Percentiles rank a stretch among this genome's conserved stretches.
Evolutionary conservation across 2,113 vertebrate species (phyloP).

Genomic region (Hystrix cristata): DNA sequence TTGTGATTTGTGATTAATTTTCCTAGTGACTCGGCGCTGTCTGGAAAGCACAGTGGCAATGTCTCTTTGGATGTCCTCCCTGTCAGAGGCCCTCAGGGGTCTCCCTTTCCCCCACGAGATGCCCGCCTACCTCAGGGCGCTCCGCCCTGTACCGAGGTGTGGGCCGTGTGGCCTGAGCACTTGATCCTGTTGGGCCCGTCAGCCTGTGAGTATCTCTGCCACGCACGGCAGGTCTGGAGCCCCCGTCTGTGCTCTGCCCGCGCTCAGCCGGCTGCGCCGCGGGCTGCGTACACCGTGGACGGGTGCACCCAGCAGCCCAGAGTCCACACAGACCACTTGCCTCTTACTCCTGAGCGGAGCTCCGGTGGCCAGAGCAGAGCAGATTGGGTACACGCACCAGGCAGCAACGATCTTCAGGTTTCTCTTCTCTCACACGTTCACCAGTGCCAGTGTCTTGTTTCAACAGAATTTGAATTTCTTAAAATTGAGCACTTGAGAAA

Average conservation of each 20-base stretch:
- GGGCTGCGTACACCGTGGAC: neutral
- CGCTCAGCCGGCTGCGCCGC: neutral
- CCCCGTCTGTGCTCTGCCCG: neutral
- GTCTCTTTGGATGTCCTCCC: slow-evolving; percentile 95
- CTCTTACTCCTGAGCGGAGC: neutral
- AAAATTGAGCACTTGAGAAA: neutral
- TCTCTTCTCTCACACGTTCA: neutral
- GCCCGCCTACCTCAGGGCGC: slow-evolving; percentile 82
- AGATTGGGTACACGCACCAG: neutral
- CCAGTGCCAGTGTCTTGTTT: neutral
- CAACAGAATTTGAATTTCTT: slow-evolving; percentile 50
- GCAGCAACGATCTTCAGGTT: neutral
- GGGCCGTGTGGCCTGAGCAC: slow-evolving; percentile 92
- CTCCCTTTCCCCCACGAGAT: slow-evolving; percentile 82
- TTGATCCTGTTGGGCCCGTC: slow-evolving; percentile 91
- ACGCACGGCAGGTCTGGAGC: fast-evolving
- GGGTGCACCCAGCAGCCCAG: neutral
- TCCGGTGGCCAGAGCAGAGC: neutral
- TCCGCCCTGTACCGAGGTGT: slow-evolving; percentile 84
- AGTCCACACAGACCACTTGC: neutral
- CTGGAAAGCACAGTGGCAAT: slow-evolving; percentile 86
- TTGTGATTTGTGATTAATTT: slow-evolving; percentile 44
- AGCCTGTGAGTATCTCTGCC: slow-evolving; percentile 89
- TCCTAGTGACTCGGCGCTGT: slow-evolving; percentile 85
- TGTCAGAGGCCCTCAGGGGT: slow-evolving; percentile 96